phyloP scores from a whole-genome alignment of 2,888 invertebrate species.

The Pachymerium ferrugineum region DNA sequence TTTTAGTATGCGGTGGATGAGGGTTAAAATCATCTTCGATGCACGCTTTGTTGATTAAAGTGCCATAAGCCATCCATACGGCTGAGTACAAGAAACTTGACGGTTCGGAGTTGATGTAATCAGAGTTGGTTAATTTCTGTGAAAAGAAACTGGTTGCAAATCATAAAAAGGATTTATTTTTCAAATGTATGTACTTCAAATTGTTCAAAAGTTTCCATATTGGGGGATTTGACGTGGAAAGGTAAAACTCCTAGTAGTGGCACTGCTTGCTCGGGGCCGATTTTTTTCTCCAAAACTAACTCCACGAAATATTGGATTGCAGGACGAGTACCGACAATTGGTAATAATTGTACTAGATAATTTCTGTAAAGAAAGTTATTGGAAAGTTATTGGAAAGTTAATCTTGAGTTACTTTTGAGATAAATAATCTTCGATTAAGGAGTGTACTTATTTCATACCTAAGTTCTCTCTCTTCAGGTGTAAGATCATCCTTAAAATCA shows the following conservation, averaged over 20 bases:
- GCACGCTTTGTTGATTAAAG: slow-evolving; percentile 34
- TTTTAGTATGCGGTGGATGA: not conserved
- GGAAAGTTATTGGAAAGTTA: too few relatives aligned
- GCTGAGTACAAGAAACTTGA: not conserved
- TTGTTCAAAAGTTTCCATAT: too few relatives aligned
- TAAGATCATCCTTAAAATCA: too few relatives aligned
- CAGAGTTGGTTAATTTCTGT: not conserved
- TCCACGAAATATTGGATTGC: not conserved
- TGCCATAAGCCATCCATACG: slow-evolving; percentile 29
- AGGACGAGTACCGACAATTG: not conserved
- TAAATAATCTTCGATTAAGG: too few relatives aligned
- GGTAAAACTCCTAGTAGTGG: not conserved
- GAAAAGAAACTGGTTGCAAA: not conserved
- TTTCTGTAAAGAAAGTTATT: too few relatives aligned
- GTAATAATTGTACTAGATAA: too few relatives aligned
- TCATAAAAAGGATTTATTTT: too few relatives aligned
- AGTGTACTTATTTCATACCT: too few relatives aligned
- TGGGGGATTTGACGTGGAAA: too few relatives aligned
- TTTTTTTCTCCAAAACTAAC: not conserved
- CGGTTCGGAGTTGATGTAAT: not conserved
- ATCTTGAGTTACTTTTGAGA: too few relatives aligned
- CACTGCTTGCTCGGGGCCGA: not conserved
- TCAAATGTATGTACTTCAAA: too few relatives aligned
- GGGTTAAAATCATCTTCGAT: not conserved
- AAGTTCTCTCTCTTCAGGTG: too few relatives aligned